These are phyloP conservation scores for Ramphastos sulfuratus DNA, from an alignment of 2,113 vertebrate genomes.

Conservation along the genomic window DNA sequence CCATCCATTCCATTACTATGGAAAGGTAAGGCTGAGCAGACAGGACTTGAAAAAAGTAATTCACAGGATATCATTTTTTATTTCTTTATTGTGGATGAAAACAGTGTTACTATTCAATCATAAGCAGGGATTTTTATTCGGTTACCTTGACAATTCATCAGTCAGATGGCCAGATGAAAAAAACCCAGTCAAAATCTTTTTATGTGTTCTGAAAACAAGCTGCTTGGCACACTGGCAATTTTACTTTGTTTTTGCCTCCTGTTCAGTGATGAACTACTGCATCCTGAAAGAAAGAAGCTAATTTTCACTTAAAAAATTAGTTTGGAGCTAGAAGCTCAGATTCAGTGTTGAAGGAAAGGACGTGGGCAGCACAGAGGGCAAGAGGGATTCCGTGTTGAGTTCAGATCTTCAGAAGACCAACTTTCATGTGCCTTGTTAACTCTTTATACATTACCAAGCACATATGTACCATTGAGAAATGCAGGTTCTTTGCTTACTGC, in stretches of 20 bases:
- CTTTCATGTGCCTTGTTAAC: background rate
- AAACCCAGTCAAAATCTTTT: background rate
- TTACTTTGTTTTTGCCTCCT: background rate
- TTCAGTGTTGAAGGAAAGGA: background rate
- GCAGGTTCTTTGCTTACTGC: background rate
- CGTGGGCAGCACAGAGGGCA: background rate
- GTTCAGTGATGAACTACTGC: background rate
- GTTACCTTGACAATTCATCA: background rate
- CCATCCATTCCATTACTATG: slow-evolving; percentile 85
- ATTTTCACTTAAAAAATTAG: background rate
- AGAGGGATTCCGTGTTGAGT: background rate
- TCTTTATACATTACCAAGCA: background rate
- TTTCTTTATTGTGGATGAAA: background rate
- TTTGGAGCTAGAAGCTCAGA: background rate
- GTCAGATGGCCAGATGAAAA: background rate
- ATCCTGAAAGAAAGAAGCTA: background rate
- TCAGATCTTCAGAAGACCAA: background rate
- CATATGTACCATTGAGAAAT: background rate
- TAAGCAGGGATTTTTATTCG: background rate
- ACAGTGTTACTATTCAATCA: background rate
- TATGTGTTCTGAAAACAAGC: background rate
- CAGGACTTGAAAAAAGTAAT: slow-evolving; percentile 74
- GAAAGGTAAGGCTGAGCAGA: slow-evolving; percentile 98
- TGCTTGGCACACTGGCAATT: background rate
- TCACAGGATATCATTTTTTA: background rate